These are phyloP conservation scores for Melangyna quadrimaculata DNA, from an alignment of 2,888 invertebrate species.

Conservation along the genomic window DNA sequence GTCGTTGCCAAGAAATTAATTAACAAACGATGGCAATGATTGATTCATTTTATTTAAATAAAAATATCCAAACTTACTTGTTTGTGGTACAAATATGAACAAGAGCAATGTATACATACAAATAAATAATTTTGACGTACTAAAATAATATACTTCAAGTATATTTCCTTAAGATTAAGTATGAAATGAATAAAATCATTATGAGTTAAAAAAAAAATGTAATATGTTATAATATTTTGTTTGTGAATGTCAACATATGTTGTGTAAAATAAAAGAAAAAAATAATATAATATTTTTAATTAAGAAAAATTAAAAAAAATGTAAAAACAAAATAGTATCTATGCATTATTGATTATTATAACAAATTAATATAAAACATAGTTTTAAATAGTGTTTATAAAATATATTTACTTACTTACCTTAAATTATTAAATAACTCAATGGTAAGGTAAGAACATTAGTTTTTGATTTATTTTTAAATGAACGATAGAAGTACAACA, in stretches of 20 bases:
- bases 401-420: slow-evolving; percentile 27
- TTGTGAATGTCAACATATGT: slow-evolving; percentile 59
- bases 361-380: slow-evolving; percentile 8
- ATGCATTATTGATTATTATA: not conserved
- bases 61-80: slow-evolving; percentile 15
- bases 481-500: slow-evolving; percentile 57
- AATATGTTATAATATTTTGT: slow-evolving; percentile 5
- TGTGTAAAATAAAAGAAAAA: slow-evolving; percentile 49
- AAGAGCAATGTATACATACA: slow-evolving; percentile 10
- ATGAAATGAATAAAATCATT: not conserved
- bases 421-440: not conserved
- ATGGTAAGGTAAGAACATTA: not conserved
- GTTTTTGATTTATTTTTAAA: slow-evolving; percentile 10
- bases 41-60: not conserved
- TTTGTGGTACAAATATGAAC: slow-evolving; percentile 4
- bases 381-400: slow-evolving; percentile 15
- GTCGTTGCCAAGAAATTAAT: not conserved
- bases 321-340: not conserved
- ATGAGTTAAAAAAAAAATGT: not conserved
- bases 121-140: not conserved
- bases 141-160: not conserved
- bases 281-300: slow-evolving; percentile 13
- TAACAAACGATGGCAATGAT: not conserved
- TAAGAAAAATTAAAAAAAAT: not conserved
- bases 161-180: not conserved